Conservation (phyloP, 2,113 vertebrate genomes). For the Myxocyprinus asiaticus region DNA sequence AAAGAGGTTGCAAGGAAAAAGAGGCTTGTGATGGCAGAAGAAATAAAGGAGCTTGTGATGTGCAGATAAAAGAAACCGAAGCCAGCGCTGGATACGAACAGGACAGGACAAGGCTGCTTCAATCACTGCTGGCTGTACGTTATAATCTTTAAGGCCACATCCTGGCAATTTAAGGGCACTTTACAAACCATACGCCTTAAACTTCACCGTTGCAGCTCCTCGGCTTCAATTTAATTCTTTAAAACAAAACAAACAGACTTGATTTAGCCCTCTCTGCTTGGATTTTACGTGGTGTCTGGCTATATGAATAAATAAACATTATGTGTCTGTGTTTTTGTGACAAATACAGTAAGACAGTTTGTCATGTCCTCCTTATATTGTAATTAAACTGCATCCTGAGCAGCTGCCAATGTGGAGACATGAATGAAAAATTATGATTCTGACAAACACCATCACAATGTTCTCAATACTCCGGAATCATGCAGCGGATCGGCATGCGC, state of each 20-base stretch:
- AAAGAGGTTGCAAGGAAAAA: too few relatives aligned
- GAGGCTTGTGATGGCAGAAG: too few relatives aligned
- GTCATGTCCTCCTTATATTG: conserved; percentile 31
- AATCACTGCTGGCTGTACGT: too few relatives aligned
- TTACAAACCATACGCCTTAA: too few relatives aligned
- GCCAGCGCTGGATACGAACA: too few relatives aligned
- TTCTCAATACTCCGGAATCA: conserved; percentile 22
- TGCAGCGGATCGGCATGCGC: neutral
- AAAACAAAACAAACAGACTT: conserved; percentile 5
- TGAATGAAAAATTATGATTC: conserved; percentile 51
- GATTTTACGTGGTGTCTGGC: neutral
- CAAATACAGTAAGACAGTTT: conserved; percentile 15
- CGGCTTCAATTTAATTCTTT: neutral
- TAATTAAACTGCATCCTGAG: conserved; percentile 23
- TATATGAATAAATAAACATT: conserved; percentile 15
- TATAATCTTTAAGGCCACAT: too few relatives aligned
- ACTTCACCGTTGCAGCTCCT: too few relatives aligned
- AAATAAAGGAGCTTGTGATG: too few relatives aligned
- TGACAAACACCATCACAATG: conserved; percentile 49
- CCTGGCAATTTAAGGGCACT: too few relatives aligned
- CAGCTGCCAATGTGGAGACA: conserved; percentile 34
- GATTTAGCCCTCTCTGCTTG: conserved; percentile 1
- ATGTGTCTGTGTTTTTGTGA: conserved; percentile 32
- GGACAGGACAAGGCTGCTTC: too few relatives aligned
- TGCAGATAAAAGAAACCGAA: too few relatives aligned